A percentile compares a stretch with the other conserved stretches of the same genome.
phyloP scores from a whole-genome alignment of 2,113 vertebrate species.

The Centropus bengalensis region DNA sequence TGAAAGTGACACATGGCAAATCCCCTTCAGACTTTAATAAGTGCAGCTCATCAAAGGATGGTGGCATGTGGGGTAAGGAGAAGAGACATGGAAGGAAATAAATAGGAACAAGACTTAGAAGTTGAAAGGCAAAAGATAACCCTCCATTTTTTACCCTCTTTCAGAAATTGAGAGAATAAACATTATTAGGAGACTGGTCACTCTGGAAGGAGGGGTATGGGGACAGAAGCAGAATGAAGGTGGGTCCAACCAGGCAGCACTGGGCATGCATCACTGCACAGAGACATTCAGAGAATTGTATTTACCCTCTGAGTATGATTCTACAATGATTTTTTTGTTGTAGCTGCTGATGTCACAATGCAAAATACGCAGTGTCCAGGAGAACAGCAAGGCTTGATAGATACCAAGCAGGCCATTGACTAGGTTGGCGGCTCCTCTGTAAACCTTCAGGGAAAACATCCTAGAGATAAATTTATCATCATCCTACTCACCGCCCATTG shows the following conservation, averaged over 20 bases:
- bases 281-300: background rate
- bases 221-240: background rate
- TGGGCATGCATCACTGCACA: background rate
- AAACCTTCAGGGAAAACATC: background rate
- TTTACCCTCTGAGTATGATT: background rate
- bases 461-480: background rate
- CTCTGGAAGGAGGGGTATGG: background rate
- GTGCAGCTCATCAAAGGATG: constrained; percentile 18
- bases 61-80: background rate
- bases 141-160: background rate
- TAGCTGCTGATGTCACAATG: background rate
- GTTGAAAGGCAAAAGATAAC: background rate
- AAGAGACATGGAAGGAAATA: background rate
- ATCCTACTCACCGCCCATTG: background rate
- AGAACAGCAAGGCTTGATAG: background rate
- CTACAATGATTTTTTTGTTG: background rate
- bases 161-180: background rate
- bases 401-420: background rate
- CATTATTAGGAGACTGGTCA: background rate
- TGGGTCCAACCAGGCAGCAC: background rate
- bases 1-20: constrained; percentile 71
- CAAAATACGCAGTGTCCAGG: background rate
- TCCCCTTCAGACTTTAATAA: constrained; percentile 59
- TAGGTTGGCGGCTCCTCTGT: background rate
- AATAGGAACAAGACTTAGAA: background rate